A percentile compares a stretch with the other conserved stretches of the same genome.
Evolutionary conservation across 2,888 invertebrate species (phyloP).

Genomic region (Machimus rusticus): DNA sequence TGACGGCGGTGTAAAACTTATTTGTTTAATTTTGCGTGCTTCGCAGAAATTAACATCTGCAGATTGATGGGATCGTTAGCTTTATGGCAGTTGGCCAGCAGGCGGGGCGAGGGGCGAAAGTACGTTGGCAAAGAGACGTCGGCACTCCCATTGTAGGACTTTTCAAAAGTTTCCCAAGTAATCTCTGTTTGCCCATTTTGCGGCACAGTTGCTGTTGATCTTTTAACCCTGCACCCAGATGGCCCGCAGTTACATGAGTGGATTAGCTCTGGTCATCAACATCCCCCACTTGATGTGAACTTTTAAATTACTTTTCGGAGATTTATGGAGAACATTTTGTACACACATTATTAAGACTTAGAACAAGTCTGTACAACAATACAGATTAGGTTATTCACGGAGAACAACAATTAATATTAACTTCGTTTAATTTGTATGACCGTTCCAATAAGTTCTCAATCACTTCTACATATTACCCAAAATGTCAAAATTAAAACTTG

Average conservation of each 20-base stretch:
- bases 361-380: background rate
- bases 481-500: too few species aligned
- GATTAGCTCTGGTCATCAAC: background rate
- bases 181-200: background rate
- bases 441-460: too few species aligned
- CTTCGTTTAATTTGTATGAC: too few species aligned
- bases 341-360: background rate
- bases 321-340: background rate
- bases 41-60: background rate
- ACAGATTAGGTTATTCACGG: too few species aligned
- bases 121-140: background rate
- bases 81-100: background rate
- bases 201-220: background rate
- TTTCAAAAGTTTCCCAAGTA: background rate
- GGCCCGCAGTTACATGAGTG: background rate
- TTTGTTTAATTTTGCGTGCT: background rate
- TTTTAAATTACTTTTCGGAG: background rate
- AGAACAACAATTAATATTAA: too few species aligned
- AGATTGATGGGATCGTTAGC: background rate
- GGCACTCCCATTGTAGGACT: background rate
- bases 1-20: background rate
- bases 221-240: background rate
- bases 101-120: background rate
- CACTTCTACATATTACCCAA: too few species aligned
- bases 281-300: background rate